A percentile compares a stretch with the other conserved stretches of the same genome.
phyloP scores from a whole-genome alignment of 2,113 vertebrate species.

The Aplodontia rufa region DNA sequence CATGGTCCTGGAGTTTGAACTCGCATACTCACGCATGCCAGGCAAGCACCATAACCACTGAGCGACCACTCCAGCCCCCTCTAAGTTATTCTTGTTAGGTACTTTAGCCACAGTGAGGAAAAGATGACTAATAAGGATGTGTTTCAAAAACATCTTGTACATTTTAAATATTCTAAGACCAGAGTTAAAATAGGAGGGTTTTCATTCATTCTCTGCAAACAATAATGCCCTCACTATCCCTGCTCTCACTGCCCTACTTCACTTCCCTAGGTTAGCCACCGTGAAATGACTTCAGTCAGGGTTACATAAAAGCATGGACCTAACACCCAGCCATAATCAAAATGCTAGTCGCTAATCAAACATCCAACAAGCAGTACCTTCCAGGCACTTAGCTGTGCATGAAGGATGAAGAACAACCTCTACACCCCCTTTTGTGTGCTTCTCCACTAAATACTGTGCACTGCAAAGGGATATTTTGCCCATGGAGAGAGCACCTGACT shows the following conservation, averaged over 20 bases:
- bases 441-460: no score
- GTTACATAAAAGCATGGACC: no score
- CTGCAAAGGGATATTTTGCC: background rate
- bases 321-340: background rate
- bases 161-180: slow-evolving; percentile 32
- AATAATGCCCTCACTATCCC: background rate
- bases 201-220: background rate
- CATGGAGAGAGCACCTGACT: background rate
- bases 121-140: no score
- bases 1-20: no score
- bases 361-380: background rate
- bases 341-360: slow-evolving; percentile 20
- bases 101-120: no score
- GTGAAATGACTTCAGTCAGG: no score
- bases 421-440: no score
- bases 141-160: background rate
- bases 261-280: background rate
- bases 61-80: no score
- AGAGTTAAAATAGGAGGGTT: background rate
- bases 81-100: no score
- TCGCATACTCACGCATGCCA: no score
- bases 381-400: background rate
- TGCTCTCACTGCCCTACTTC: no score
- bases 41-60: no score
- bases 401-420: background rate